phyloP scores from a whole-genome alignment of 2,797 vertebrate genomes.

The Poeciliopsis infans region DNA sequence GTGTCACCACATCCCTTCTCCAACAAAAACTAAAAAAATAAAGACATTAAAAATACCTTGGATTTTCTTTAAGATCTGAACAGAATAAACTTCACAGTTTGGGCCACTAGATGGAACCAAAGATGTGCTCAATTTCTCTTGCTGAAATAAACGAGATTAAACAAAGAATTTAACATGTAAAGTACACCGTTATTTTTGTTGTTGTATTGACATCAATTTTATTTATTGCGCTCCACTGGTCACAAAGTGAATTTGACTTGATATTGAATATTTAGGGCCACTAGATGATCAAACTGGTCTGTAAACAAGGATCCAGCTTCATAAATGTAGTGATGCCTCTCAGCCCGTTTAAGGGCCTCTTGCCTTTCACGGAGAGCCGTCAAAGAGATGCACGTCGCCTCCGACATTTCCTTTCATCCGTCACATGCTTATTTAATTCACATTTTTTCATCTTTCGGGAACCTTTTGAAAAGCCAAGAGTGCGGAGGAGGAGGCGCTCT shows the following conservation, averaged over 20 bases:
- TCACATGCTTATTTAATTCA: background rate
- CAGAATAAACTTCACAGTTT: background rate
- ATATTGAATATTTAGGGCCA: background rate
- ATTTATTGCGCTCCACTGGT: background rate
- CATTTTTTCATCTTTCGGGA: conserved; percentile 14
- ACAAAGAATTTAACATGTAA: background rate
- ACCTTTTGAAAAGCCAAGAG: conserved; percentile 70
- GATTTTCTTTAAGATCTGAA: background rate
- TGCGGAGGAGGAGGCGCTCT: background rate
- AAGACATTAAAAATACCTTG: too few relatives aligned
- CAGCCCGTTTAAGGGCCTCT: background rate
- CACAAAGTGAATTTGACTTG: too few relatives aligned
- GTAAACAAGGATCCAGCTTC: background rate
- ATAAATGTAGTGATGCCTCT: background rate
- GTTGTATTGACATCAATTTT: background rate
- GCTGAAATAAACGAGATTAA: background rate
- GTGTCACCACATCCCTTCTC: too few relatives aligned
- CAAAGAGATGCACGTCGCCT: conserved; percentile 57
- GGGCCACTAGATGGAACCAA: background rate
- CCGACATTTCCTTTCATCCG: conserved; percentile 78
- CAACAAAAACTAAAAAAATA: too few relatives aligned
- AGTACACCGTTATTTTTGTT: background rate
- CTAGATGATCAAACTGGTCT: background rate
- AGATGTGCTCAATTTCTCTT: background rate
- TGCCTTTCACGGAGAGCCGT: conserved; percentile 52